Percentiles rank a stretch among this genome's conserved stretches.
phyloP scores from a whole-genome alignment of 1,140 invertebrate genomes.

The Procambarus clarkii region DNA sequence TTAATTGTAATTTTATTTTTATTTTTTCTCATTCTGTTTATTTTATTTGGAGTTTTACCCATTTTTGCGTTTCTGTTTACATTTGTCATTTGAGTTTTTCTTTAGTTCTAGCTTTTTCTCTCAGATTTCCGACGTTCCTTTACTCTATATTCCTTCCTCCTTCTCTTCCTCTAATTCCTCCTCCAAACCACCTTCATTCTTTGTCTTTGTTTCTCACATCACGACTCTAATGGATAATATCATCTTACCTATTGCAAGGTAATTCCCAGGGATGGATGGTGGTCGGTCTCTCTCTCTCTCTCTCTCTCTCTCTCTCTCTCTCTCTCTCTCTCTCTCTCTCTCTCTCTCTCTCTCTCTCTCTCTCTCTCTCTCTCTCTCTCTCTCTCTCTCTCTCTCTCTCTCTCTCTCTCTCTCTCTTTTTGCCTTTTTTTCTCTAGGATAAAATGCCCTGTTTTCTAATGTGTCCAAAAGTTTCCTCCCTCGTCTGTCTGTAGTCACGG shows the following conservation, averaged over 20 bases:
- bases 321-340: not conserved
- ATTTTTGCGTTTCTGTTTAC: no score
- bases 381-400: conserved; percentile 9
- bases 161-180: not conserved
- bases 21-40: no score
- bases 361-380: not conserved
- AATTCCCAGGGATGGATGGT: not conserved
- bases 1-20: no score
- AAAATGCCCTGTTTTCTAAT: no score
- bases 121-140: no score
- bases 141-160: no score
- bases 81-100: no score
- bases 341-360: conserved; percentile 13
- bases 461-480: no score
- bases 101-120: no score
- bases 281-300: not conserved
- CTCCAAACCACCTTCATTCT: not conserved
- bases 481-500: no score
- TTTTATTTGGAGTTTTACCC: no score
- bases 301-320: conserved; percentile 28
- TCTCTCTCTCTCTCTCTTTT: not conserved
- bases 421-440: no score
- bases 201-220: not conserved
- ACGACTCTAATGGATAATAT: not conserved
- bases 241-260: not conserved